phyloP scores from a whole-genome alignment of 1,140 invertebrate species.

The Philopotamus ludificatus region DNA sequence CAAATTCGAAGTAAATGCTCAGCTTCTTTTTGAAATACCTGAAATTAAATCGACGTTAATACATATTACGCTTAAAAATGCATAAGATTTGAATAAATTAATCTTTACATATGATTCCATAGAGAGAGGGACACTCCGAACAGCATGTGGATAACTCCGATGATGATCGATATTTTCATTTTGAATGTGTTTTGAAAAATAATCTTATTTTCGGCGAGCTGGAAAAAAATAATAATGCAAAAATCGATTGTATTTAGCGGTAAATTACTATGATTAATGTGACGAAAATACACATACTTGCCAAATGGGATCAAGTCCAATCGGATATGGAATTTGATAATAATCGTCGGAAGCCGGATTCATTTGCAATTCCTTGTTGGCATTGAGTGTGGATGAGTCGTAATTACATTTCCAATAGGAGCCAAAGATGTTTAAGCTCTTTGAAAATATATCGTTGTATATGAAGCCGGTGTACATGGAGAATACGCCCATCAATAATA shows the following conservation, averaged over 20 bases:
- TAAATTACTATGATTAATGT: constrained; percentile 3
- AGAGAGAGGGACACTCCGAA: constrained; percentile 83
- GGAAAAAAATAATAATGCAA: constrained; percentile 31
- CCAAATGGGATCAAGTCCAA: constrained; percentile 95
- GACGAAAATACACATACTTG: constrained; percentile 61
- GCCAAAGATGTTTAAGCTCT: constrained; percentile 95
- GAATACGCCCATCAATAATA: constrained; percentile 96
- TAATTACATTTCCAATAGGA: constrained; percentile 77
- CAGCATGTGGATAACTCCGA: constrained; percentile 89
- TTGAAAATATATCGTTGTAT: constrained; percentile 98
- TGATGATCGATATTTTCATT: constrained; percentile 94
- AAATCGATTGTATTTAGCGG: neutral
- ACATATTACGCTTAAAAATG: no score
- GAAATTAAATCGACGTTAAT: no score
- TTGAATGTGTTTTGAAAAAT: constrained; percentile 91
- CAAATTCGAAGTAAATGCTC: constrained; percentile 80
- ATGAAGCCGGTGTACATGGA: constrained; percentile 98
- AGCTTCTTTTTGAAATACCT: constrained; percentile 79
- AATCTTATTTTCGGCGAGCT: constrained; percentile 78
- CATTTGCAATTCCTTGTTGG: constrained; percentile 62
- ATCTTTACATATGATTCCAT: constrained; percentile 69
- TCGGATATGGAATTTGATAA: constrained; percentile 72
- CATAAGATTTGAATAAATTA: constrained; percentile 7
- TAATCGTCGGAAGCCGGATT: constrained; percentile 65
- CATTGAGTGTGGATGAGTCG: constrained; percentile 54